Evolutionary conservation across 1,140 invertebrate species (phyloP).

Genomic region (Conus ventricosus): DNA sequence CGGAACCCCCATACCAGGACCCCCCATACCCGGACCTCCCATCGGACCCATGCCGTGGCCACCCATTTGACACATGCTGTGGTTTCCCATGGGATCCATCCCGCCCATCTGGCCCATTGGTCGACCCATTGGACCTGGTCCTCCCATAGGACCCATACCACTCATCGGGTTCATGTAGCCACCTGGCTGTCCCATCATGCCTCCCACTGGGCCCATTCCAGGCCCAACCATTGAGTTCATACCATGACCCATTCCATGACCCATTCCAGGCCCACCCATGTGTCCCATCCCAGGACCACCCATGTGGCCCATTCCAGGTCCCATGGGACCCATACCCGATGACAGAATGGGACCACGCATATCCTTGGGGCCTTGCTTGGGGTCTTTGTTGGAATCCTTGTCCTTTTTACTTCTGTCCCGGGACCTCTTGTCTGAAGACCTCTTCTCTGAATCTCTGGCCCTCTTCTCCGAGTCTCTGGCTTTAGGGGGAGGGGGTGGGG

Average conservation of each 20-base stretch:
- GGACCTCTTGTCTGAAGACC: background rate
- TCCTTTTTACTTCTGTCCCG: constrained; percentile 17
- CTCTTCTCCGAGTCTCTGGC: constrained; percentile 8
- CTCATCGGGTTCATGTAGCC: constrained; percentile 17
- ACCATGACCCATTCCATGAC: background rate
- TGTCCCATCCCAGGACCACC: constrained; percentile 22
- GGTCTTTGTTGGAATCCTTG: background rate
- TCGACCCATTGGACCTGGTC: constrained; percentile 10
- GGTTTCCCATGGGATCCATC: constrained; percentile 17
- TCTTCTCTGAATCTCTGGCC: background rate
- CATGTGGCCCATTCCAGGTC: constrained; percentile 21
- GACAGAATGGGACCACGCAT: background rate
- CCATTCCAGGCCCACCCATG: constrained; percentile 28
- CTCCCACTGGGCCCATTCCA: constrained; percentile 32
- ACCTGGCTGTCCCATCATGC: constrained; percentile 16
- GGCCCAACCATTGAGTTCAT: constrained; percentile 17
- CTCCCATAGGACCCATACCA: constrained; percentile 8
- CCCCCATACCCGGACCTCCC: constrained; percentile 6
- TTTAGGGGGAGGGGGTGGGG: constrained; percentile 26
- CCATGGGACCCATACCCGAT: constrained; percentile 20
- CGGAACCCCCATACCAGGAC: background rate
- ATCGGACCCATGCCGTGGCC: constrained; percentile 22
- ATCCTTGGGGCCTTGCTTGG: background rate
- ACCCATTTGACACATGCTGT: background rate
- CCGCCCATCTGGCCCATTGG: constrained; percentile 26